These are phyloP conservation scores for Otis tarda DNA, from an alignment of 2,113 vertebrate species.

Conservation along the genomic window DNA sequence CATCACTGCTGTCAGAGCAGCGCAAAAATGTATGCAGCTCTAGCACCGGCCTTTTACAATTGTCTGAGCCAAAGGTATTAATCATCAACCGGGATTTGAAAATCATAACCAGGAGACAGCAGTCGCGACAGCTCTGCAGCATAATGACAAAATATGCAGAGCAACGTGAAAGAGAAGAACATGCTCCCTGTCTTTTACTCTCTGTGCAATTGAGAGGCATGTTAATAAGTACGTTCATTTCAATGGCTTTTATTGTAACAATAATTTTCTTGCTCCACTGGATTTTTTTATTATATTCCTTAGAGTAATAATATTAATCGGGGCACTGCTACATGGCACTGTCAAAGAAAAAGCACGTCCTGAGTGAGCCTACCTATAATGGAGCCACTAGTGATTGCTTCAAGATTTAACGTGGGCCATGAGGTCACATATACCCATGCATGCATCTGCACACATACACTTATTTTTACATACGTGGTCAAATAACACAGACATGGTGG, in stretches of 20 bases:
- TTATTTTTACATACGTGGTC: not conserved
- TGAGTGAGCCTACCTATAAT: not conserved
- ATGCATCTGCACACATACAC: too few relatives aligned
- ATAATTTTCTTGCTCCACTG: slow-evolving; percentile 22
- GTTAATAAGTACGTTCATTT: slow-evolving; percentile 64
- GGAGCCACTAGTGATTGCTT: not conserved
- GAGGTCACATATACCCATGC: not conserved
- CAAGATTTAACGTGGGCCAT: accelerated
- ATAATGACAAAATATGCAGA: slow-evolving; percentile 65
- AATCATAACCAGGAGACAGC: slow-evolving; percentile 66
- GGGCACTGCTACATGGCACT: not conserved
- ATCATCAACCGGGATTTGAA: slow-evolving; percentile 59
- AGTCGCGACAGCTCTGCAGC: slow-evolving; percentile 51
- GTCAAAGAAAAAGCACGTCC: slow-evolving; percentile 25
- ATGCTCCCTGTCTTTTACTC: not conserved
- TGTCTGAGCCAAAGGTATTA: slow-evolving; percentile 55
- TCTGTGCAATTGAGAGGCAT: slow-evolving; percentile 43
- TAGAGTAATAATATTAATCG: slow-evolving; percentile 52
- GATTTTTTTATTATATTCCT: slow-evolving; percentile 44
- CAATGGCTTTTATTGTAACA: slow-evolving; percentile 51
- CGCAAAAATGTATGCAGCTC: slow-evolving; percentile 9
- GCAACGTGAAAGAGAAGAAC: not conserved
- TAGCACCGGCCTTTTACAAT: not conserved
- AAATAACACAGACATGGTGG: not conserved
- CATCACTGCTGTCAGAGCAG: slow-evolving; percentile 4